A percentile compares a stretch with the other conserved stretches of the same genome.
Evolutionary conservation across 1,140 invertebrate genomes (phyloP).

Genomic region (Orchestia grillus): DNA sequence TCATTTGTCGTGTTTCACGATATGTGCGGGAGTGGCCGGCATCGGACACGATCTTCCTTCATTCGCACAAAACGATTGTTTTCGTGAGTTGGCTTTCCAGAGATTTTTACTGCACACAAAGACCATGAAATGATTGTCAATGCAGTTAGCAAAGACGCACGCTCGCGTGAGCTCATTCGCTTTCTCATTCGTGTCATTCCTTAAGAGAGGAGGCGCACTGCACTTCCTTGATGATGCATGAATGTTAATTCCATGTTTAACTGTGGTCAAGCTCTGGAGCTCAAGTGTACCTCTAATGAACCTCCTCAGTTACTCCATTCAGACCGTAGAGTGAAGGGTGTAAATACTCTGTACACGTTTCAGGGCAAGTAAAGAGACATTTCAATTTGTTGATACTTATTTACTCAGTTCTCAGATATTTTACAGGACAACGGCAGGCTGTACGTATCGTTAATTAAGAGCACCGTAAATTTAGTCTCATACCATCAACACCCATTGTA

Average conservation of each 20-base stretch:
- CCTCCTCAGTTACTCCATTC: neutral
- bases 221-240: neutral
- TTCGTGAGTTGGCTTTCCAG: neutral
- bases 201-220: neutral
- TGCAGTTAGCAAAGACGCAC: neutral
- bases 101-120: neutral
- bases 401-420: neutral
- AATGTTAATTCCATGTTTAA: neutral
- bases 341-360: no score
- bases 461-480: neutral
- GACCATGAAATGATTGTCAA: neutral
- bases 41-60: neutral
- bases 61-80: neutral
- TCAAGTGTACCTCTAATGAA: neutral
- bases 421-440: neutral
- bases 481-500: neutral
- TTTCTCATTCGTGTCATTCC: slow-evolving; percentile 29
- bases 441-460: neutral
- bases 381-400: no score
- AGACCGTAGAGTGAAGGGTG: no score
- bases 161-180: neutral
- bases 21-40: neutral
- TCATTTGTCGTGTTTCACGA: neutral
- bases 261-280: neutral
- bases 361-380: no score